These are phyloP conservation scores for Lordiphosa mommai DNA, from an alignment of 1,140 invertebrate genomes.

Conservation along the genomic window DNA sequence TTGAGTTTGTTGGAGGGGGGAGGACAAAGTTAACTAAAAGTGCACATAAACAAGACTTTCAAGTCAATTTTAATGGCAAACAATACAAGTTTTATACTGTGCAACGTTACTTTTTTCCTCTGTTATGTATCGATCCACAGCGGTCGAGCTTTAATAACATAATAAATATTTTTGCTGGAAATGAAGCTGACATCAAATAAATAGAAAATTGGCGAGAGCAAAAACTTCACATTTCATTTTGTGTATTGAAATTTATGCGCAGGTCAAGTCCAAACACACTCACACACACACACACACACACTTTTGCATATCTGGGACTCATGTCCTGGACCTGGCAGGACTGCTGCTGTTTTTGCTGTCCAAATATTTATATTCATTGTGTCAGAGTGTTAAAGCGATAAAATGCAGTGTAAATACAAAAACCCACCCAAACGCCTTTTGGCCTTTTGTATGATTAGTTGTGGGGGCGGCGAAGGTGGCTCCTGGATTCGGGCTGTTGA, in stretches of 20 bases:
- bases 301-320: slow-evolving; percentile 48
- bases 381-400: slow-evolving; percentile 77
- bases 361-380: slow-evolving; percentile 78
- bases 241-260: slow-evolving; percentile 71
- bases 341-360: slow-evolving; percentile 71
- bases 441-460: slow-evolving; percentile 52
- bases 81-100: slow-evolving; percentile 46
- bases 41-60: slow-evolving; percentile 66
- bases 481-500: slow-evolving; percentile 47
- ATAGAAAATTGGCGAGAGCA: slow-evolving; percentile 32
- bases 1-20: slow-evolving; percentile 7
- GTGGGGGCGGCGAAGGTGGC: not conserved
- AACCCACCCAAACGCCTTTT: slow-evolving; percentile 17
- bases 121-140: slow-evolving; percentile 32
- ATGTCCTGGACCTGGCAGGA: slow-evolving; percentile 33
- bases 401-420: slow-evolving; percentile 76
- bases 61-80: slow-evolving; percentile 64
- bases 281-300: slow-evolving; percentile 23
- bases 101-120: not conserved
- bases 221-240: slow-evolving; percentile 59
- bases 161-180: slow-evolving; percentile 19
- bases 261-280: slow-evolving; percentile 52
- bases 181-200: slow-evolving; percentile 29
- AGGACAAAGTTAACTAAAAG: slow-evolving; percentile 62
- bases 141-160: not conserved